Evolutionary conservation across 2,113 vertebrate genomes (phyloP), one percentile per base, ranked within the genome.

Genomic region (Pseudopipra pipra): DNA sequence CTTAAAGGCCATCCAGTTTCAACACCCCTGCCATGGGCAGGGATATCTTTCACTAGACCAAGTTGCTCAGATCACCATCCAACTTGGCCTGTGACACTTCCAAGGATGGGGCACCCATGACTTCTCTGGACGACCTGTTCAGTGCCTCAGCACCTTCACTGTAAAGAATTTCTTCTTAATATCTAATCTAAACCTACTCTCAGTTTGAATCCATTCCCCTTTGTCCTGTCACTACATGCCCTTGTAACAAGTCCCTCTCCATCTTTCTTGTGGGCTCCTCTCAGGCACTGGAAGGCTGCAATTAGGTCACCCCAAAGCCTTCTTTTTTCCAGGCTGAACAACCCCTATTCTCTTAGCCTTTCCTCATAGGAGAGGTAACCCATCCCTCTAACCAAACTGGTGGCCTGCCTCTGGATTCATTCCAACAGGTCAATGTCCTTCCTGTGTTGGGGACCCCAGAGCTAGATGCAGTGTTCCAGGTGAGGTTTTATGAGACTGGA

Each of bases 311-410:
- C 9, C 9, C 8, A 19, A 80, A 73, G 25, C 21, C 22, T 37
- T 43, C 52, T 9, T 9, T 43, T 43, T 27, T 58, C 17, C 31
- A 66, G 31, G 11, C 27, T 49, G 31, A 66, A 27, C 51, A 51
- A 20, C 3, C 35, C 12, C 9, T 31, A 5, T 33, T 65, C 5
- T n/a, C 35, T 35, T 59, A 51, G 51, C 18, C 9, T 51, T 51
- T 73, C 4, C 9, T 58, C 9, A 20, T 0, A 51, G 43, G 6
- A 43, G 35, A 56, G 11, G 14, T 37, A 0, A 25, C 41, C 16
- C 30, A 56, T 16, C 20, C 43, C 30, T 41, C 20, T 67, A 25
- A 20, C 41, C 24, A 20, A 6, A n/a, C 39, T 7, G 2, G 7
- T 8, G 59, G 6, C 11, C 19, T 9, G 55, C 9, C 28, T 47